These are phyloP conservation scores for Rhombomys opimus DNA, from an alignment of 2,113 vertebrate genomes.

Conservation along the genomic window DNA sequence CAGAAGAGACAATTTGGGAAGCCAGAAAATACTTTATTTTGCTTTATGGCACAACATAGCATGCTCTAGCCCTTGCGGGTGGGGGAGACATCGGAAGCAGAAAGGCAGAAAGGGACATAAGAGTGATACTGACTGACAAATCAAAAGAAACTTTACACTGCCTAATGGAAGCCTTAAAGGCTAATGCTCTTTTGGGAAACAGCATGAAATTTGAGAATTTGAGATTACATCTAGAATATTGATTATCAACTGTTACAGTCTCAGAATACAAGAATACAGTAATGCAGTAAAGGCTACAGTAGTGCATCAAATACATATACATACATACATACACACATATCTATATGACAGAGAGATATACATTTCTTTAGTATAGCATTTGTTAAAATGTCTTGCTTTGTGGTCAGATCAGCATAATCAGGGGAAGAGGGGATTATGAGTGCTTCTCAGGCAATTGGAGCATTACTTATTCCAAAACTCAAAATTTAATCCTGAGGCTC, in stretches of 20 bases:
- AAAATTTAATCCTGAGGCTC: background rate
- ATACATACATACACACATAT: background rate
- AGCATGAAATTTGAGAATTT: conserved; percentile 48
- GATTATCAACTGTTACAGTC: conserved; percentile 52
- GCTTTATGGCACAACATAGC: conserved; percentile 63
- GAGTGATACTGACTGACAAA: conserved; percentile 53
- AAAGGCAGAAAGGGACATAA: conserved; percentile 21
- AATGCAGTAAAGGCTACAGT: background rate
- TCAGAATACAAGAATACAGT: conserved; percentile 11
- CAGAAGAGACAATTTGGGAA: conserved; percentile 78
- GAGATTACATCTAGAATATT: conserved; percentile 60
- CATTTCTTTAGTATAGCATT: conserved; percentile 14
- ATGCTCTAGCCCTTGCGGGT: conserved; percentile 64
- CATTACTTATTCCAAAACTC: background rate
- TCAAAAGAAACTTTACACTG: conserved; percentile 31
- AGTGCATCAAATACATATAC: background rate
- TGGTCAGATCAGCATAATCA: background rate
- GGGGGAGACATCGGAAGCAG: conserved; percentile 44
- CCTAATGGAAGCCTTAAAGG: conserved; percentile 43
- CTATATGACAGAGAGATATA: background rate
- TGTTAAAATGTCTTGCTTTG: background rate
- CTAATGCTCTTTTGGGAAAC: conserved; percentile 58
- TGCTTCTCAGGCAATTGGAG: background rate
- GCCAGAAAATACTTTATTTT: conserved; percentile 76
- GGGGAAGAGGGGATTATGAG: background rate